Evolutionary conservation across 2,888 invertebrate species (phyloP), one percentile per base, ranked within the genome.

Genomic region (Eristalis tenax): DNA sequence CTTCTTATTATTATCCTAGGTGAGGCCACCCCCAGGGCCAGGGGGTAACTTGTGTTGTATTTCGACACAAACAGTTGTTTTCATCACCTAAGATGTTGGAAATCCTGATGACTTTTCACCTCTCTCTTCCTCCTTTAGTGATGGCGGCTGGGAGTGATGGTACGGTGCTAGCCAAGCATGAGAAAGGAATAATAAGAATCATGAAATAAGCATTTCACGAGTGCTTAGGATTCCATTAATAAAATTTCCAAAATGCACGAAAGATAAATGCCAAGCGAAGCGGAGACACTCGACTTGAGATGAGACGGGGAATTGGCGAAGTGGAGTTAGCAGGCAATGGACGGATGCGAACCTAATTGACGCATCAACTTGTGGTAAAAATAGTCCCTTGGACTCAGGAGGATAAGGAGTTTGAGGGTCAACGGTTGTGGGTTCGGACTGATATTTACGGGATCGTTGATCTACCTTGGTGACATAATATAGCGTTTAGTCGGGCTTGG

Each of bases 71-170:
- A 87, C 75, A 87, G 79, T 83, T 83, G 79, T 71, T 76, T 76
- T 87, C 83, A 87, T 80, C 83, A 79, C 79, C 73, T 82, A 82
- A 74, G 78, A 75, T 26, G 87, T 35, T 61, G 59, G 73, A 70
- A 83, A 80, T 78, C 74, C 83, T 76, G 83, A 87, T 83, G 87
- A 87, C 87, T 87, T 87, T 83, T 83, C 87, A 87, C 87, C 76
- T 82, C 79, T 66, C 61, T 76, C 11, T 32, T 6, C 10, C 5
- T 6, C 32, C 5, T 38, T 68, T 57, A 35, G n/a, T 61, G 77
- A 26, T 63, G 50, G 22, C 59, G 26, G 68, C 66, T 2, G 22
- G 22, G 26, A 11, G 13, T 38, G 74, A n/a, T 1, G 26, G 3
- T 26, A 3, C 26, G 65, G n/a, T n/a, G n/a, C n/a, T n/a, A n/a